Percentiles rank a stretch among this genome's conserved stretches.
phyloP scores from a whole-genome alignment of 2,888 invertebrate species.

The Phrixothrix hirtus region DNA sequence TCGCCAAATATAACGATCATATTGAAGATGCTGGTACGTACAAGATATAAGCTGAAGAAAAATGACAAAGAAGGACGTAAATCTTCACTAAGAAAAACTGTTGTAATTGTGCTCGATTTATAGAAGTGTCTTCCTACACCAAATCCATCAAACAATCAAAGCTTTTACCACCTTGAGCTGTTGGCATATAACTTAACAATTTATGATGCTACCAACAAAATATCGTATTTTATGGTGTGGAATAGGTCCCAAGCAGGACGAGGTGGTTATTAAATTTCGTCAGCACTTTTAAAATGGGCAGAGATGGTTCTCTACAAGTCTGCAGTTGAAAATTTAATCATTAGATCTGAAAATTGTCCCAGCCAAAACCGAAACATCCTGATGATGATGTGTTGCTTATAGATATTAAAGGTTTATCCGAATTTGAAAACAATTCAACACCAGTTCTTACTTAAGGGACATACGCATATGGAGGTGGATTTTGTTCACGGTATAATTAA shows the following conservation, averaged over 20 bases:
- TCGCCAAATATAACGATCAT: no score
- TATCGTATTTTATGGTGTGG: constrained; percentile 31
- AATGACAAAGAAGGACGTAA: no score
- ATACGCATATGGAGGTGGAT: no score
- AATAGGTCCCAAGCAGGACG: constrained; percentile 33
- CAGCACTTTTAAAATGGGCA: constrained; percentile 35
- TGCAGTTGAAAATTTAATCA: constrained; percentile 8
- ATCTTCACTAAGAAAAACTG: constrained; percentile 9
- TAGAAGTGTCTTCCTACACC: constrained; percentile 35
- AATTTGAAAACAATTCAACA: no score
- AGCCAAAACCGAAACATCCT: no score
- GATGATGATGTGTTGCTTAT: no score
- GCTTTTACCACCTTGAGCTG: not conserved
- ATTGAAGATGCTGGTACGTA: no score
- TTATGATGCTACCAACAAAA: constrained; percentile 19
- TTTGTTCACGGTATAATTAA: no score
- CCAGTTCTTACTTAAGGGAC: no score
- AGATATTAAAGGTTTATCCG: no score
- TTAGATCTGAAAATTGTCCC: constrained; percentile 28
- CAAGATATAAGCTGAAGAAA: no score
- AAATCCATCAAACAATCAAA: constrained; percentile 15
- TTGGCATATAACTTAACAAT: constrained; percentile 12
- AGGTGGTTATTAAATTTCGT: constrained; percentile 37
- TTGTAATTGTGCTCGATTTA: constrained; percentile 26
- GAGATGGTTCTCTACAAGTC: constrained; percentile 6